Conservation (phyloP, 2,113 vertebrate genomes). For the Sebastes fasciatus region DNA sequence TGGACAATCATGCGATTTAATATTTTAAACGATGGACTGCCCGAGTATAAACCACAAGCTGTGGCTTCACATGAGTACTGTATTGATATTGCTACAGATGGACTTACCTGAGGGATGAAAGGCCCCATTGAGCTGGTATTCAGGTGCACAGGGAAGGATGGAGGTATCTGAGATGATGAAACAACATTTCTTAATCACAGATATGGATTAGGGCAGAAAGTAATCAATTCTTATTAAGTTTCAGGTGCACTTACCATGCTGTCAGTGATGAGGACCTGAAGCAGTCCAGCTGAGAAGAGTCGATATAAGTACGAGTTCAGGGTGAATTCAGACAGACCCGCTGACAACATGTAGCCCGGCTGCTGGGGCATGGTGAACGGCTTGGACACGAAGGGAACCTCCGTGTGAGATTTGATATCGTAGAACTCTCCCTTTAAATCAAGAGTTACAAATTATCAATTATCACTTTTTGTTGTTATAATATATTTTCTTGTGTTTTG, state of each 20-base stretch:
- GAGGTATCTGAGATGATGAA: conserved; percentile 75
- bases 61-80: too few relatives aligned
- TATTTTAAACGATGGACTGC: too few relatives aligned
- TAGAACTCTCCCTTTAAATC: conserved; percentile 79
- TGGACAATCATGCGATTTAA: too few relatives aligned
- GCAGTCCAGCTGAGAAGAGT: conserved; percentile 61
- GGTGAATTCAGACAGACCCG: conserved; percentile 81
- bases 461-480: neutral
- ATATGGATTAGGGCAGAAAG: neutral
- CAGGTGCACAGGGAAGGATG: conserved; percentile 62
- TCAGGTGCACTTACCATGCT: conserved; percentile 73
- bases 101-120: conserved; percentile 79
- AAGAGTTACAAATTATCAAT: neutral
- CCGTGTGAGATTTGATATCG: conserved; percentile 36
- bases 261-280: conserved; percentile 74
- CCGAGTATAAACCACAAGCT: too few relatives aligned
- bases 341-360: conserved; percentile 72
- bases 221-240: too few relatives aligned
- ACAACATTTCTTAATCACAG: neutral
- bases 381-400: conserved; percentile 76
- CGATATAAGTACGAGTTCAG: conserved; percentile 79
- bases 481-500: neutral
- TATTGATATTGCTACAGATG: neutral
- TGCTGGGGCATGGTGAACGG: conserved; percentile 61
- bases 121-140: conserved; percentile 79